phyloP scores from a whole-genome alignment of 2,888 invertebrate genomes.

The Norana najaformis region DNA sequence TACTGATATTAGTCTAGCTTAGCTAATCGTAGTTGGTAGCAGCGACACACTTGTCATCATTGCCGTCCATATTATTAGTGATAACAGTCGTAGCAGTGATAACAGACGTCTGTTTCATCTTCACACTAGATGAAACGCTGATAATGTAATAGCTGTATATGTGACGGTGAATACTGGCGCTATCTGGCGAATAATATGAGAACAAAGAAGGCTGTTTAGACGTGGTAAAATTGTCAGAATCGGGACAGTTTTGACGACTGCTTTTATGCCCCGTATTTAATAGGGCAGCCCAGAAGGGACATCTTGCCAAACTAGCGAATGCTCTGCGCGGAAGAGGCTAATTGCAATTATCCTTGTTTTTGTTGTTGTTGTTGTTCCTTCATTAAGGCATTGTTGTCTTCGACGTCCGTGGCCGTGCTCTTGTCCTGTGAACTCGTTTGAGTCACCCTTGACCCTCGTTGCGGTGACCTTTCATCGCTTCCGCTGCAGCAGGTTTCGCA shows the following conservation, averaged over 20 bases:
- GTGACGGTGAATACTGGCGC: no score
- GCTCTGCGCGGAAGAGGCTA: not conserved
- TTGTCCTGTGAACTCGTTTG: not conserved
- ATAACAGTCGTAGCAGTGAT: not conserved
- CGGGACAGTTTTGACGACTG: no score
- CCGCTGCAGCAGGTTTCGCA: slow-evolving; percentile 4
- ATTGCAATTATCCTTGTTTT: not conserved
- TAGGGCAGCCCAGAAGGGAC: not conserved
- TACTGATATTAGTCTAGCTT: no score
- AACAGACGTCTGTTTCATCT: no score
- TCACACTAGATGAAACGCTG: not conserved
- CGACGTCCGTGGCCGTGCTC: not conserved
- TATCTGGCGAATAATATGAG: no score
- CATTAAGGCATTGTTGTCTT: not conserved
- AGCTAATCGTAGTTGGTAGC: no score
- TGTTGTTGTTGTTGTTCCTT: not conserved
- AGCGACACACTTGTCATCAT: no score
- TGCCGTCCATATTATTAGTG: no score
- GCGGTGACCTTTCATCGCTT: not conserved
- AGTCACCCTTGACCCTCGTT: not conserved
- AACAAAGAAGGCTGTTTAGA: no score
- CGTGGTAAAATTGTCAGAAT: no score
- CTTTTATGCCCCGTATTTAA: no score
- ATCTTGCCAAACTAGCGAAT: not conserved
- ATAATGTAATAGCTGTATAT: not conserved